Conservation (phyloP, 1,140 invertebrate species). For the Zaprionus vittiger region DNA sequence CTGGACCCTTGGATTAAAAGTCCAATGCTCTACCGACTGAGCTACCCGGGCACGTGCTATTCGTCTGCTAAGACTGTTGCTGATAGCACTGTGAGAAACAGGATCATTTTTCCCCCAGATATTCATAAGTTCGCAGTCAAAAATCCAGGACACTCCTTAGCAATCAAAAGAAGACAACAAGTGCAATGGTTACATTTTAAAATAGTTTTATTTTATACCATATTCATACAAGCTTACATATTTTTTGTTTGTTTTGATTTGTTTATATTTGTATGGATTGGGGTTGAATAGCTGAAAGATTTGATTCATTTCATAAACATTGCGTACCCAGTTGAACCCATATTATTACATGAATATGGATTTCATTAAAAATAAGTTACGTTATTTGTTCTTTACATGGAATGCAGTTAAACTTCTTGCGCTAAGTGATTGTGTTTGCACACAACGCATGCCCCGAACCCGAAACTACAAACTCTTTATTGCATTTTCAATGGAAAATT, state of each 20-base stretch:
- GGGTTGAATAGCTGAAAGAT: slow-evolving; percentile 60
- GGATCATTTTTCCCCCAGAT: not conserved
- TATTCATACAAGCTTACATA: slow-evolving; percentile 80
- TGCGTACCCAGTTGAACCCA: slow-evolving; percentile 59
- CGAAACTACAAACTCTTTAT: slow-evolving; percentile 60
- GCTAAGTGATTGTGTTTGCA: slow-evolving; percentile 48
- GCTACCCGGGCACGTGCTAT: slow-evolving; percentile 87
- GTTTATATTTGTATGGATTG: slow-evolving; percentile 69
- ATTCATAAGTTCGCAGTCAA: too few species aligned
- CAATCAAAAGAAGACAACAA: not conserved
- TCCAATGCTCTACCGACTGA: slow-evolving; percentile 90
- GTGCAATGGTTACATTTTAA: slow-evolving; percentile 60
- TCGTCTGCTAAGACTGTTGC: not conserved
- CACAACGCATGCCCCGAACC: slow-evolving; percentile 39
- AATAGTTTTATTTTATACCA: slow-evolving; percentile 79
- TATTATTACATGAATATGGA: slow-evolving; percentile 65
- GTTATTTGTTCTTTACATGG: slow-evolving; percentile 79
- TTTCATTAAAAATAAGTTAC: slow-evolving; percentile 71
- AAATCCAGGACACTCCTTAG: not conserved
- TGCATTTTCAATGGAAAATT: slow-evolving; percentile 57
- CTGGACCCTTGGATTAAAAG: slow-evolving; percentile 92
- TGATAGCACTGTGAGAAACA: slow-evolving; percentile 2
- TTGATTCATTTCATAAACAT: slow-evolving; percentile 35
- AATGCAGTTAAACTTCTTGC: slow-evolving; percentile 80
- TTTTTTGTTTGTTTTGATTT: slow-evolving; percentile 63